Evolutionary conservation across 2,113 vertebrate species (phyloP).

Genomic region (Cathartes aura): DNA sequence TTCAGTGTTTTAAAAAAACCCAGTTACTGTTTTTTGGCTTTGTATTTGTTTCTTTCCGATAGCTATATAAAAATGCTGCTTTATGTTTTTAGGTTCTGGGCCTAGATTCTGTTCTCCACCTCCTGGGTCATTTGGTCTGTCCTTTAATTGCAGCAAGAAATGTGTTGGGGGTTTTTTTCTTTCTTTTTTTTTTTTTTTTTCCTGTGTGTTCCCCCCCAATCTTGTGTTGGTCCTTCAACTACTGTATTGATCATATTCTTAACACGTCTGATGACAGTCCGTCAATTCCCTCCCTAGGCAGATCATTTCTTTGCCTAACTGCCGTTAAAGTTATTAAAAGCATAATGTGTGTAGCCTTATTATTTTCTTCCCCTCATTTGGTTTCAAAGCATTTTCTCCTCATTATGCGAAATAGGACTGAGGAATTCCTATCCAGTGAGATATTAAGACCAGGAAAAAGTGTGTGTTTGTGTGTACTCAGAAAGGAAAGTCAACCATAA

Average conservation of each 20-base stretch:
- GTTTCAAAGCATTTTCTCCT: slow-evolving; percentile 8
- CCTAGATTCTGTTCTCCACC: background rate
- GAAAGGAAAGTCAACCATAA: background rate
- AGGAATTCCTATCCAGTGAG: background rate
- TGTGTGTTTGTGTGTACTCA: background rate
- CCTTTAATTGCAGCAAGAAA: background rate
- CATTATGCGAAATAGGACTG: background rate
- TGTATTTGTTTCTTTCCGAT: background rate
- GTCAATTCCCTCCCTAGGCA: background rate
- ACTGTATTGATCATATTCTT: background rate
- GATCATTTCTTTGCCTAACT: slow-evolving; percentile 29
- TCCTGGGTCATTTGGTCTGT: background rate
- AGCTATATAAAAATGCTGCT: background rate
- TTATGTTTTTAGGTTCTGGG: background rate
- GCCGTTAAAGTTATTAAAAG: slow-evolving; percentile 12
- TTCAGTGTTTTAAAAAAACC: background rate
- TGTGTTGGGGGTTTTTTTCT: background rate
- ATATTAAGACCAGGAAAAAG: background rate
- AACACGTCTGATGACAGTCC: background rate
- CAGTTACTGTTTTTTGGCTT: background rate
- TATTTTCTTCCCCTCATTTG: slow-evolving; percentile 46
- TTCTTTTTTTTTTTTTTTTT: fast-evolving
- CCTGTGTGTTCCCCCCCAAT: background rate
- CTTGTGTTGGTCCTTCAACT: background rate
- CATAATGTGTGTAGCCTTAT: background rate